Conservation (phyloP, 2,888 invertebrate species). For the Drosophila ustulata region DNA sequence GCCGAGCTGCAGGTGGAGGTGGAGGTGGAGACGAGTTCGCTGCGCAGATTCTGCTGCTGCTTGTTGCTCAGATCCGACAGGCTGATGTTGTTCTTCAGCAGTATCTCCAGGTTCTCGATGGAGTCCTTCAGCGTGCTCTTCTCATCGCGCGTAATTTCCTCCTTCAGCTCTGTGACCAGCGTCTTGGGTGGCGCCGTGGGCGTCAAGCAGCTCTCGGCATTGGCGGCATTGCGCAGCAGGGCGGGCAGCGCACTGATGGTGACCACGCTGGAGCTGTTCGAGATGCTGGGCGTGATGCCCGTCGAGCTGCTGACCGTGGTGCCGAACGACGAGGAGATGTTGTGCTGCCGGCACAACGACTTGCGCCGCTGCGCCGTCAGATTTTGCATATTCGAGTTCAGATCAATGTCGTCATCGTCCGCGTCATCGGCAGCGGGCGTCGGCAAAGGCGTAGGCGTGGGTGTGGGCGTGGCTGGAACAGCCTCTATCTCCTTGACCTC, state of each 20-base stretch:
- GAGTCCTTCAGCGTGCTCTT: constrained; percentile 82
- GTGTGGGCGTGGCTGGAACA: constrained; percentile 7
- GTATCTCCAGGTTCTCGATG: constrained; percentile 84
- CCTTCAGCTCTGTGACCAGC: constrained; percentile 81
- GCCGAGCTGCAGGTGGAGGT: constrained; percentile 58
- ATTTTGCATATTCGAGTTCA: constrained; percentile 83
- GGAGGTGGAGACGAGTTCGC: constrained; percentile 47
- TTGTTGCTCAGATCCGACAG: constrained; percentile 84
- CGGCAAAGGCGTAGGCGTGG: neutral
- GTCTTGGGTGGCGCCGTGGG: constrained; percentile 68
- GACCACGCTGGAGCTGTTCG: constrained; percentile 83
- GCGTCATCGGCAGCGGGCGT: neutral
- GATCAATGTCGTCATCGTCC: constrained; percentile 79
- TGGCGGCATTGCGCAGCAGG: constrained; percentile 57
- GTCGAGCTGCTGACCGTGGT: constrained; percentile 82
- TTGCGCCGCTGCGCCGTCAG: constrained; percentile 84
- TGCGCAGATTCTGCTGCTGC: constrained; percentile 83
- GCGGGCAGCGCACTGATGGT: constrained; percentile 76
- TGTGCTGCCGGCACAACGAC: constrained; percentile 84
- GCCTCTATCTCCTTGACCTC: neutral
- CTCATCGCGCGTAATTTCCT: constrained; percentile 75
- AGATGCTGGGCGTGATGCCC: constrained; percentile 82
- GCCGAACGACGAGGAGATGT: constrained; percentile 84
- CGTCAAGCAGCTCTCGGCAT: constrained; percentile 51
- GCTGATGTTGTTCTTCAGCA: constrained; percentile 85